phyloP scores from a whole-genome alignment of 2,888 invertebrate genomes.

The Ophioninae sp. region DNA sequence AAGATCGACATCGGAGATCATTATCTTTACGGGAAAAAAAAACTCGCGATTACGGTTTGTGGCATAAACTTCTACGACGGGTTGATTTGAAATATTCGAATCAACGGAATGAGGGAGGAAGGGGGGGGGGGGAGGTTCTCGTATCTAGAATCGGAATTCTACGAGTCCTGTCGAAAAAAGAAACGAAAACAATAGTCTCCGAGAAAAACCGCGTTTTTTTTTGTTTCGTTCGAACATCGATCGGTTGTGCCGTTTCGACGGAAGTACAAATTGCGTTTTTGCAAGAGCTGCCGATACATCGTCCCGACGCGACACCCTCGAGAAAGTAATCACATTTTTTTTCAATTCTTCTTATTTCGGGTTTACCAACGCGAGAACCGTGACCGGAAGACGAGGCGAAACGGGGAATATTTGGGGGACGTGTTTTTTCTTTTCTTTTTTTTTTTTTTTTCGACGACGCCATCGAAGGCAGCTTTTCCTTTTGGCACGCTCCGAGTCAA shows the following conservation, averaged over 20 bases:
- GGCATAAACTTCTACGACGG: conserved; percentile 55
- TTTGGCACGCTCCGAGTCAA: conserved; percentile 19
- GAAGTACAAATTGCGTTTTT: conserved; percentile 28
- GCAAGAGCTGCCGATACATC: conserved; percentile 1
- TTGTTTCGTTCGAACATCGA: background rate
- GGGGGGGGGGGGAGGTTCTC: conserved; percentile 8
- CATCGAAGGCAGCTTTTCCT: conserved; percentile 8
- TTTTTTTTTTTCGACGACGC: conserved; percentile 5
- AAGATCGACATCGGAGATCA: background rate
- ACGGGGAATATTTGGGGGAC: background rate
- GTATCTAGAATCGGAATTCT: conserved; percentile 4
- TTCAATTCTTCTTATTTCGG: background rate
- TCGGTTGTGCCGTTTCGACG: background rate
- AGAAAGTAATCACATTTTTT: conserved; percentile 3
- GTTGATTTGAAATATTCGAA: conserved; percentile 40
- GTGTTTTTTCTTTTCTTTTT: background rate
- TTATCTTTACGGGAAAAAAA: conserved; percentile 16
- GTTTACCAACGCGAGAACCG: background rate
- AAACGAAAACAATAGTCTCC: background rate
- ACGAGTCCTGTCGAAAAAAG: background rate
- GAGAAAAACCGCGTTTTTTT: background rate
- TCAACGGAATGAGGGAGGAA: background rate
- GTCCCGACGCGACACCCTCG: background rate
- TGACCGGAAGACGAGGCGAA: background rate
- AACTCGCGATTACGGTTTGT: conserved; percentile 61